Conservation (phyloP, 2,797 vertebrate genomes). For the Aeoliscus strigatus region DNA sequence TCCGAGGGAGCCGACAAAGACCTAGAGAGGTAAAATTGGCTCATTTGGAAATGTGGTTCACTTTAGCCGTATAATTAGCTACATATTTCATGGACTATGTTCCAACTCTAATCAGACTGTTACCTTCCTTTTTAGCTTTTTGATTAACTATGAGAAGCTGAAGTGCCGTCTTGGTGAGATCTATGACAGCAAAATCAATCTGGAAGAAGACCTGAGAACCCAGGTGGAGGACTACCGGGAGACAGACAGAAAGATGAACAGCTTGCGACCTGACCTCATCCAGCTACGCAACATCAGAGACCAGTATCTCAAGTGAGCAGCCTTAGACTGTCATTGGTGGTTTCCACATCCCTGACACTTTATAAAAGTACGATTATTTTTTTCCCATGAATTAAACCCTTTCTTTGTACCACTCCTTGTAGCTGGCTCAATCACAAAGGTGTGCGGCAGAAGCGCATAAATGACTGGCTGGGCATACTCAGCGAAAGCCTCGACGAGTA, state of each 20-base stretch:
- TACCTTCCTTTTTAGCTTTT: slow-evolving; percentile 76
- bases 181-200: slow-evolving; percentile 94
- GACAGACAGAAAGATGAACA: slow-evolving; percentile 98
- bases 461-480: slow-evolving; percentile 95
- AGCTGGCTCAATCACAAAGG: slow-evolving; percentile 99
- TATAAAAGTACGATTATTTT: too few relatives aligned
- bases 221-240: slow-evolving; percentile 98
- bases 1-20: slow-evolving; percentile 82
- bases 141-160: slow-evolving; percentile 97
- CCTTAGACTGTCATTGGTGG: not conserved
- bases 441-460: slow-evolving; percentile 95
- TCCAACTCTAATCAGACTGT: too few relatives aligned
- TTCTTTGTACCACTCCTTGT: slow-evolving; percentile 21
- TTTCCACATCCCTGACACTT: not conserved
- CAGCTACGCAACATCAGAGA: slow-evolving; percentile 97
- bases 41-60: too few relatives aligned
- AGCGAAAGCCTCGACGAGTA: slow-evolving; percentile 93
- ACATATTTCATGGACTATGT: too few relatives aligned
- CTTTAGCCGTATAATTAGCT: too few relatives aligned
- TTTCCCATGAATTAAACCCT: not conserved
- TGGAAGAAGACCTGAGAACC: slow-evolving; percentile 95
- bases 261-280: slow-evolving; percentile 94
- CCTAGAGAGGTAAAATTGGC: slow-evolving; percentile 90
- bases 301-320: slow-evolving; percentile 95
- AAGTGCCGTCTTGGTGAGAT: slow-evolving; percentile 97